phyloP scores from a whole-genome alignment of 2,113 vertebrate species.

The Cheilinus undulatus region DNA sequence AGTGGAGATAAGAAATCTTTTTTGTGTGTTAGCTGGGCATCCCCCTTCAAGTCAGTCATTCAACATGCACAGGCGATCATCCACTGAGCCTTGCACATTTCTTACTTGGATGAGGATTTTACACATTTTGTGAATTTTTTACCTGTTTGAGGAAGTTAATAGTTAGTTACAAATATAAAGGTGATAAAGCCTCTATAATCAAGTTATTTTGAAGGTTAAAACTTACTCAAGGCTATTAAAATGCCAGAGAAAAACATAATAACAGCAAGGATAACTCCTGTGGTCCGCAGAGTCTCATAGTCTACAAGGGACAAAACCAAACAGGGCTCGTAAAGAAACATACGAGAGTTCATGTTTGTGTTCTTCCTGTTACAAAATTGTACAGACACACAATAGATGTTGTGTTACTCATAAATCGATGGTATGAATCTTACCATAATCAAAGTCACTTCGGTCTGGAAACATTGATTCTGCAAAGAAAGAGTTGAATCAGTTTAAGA shows the following conservation, averaged over 20 bases:
- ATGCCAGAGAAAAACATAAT: conserved; percentile 91
- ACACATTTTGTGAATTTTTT: conserved; percentile 87
- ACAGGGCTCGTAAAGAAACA: conserved; percentile 1
- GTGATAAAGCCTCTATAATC: conserved; percentile 7
- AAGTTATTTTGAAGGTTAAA: conserved; percentile 5
- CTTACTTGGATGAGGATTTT: conserved; percentile 86
- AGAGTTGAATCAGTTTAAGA: conserved; percentile 8
- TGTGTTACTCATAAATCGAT: not conserved
- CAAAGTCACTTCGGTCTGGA: conserved; percentile 80
- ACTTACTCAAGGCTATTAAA: conserved; percentile 90
- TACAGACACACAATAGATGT: not conserved
- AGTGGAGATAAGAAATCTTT: conserved; percentile 9
- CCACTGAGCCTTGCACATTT: conserved; percentile 61
- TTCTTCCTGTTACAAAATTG: not conserved
- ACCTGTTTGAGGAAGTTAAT: conserved; percentile 82
- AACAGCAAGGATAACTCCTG: conserved; percentile 88
- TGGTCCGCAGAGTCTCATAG: conserved; percentile 89
- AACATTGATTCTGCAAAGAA: conserved; percentile 69
- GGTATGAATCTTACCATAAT: conserved; percentile 79
- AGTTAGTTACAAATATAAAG: conserved; percentile 58
- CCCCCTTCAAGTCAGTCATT: conserved; percentile 68
- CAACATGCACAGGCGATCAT: conserved; percentile 82
- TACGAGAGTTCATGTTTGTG: not conserved
- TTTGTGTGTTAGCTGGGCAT: conserved; percentile 20
- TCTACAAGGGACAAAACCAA: conserved; percentile 78